A percentile compares a stretch with the other conserved stretches of the same genome.
These are phyloP conservation scores for Reticulitermes speratus DNA, from an alignment of 1,140 invertebrate species.

Conservation along the genomic window DNA sequence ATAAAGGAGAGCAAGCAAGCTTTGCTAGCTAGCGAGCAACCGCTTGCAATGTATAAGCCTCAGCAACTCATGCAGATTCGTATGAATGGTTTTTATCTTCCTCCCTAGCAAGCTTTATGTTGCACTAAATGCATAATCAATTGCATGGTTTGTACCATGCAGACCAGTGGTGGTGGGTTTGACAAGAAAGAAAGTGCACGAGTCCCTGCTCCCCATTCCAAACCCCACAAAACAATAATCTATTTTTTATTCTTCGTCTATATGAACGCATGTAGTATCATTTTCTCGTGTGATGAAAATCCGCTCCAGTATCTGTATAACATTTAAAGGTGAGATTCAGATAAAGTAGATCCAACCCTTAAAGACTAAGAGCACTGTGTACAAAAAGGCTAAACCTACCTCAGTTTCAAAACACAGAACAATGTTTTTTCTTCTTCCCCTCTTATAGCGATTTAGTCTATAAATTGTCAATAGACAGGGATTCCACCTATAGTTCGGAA, in stretches of 20 bases:
- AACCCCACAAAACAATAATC: neutral
- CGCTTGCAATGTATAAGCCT: neutral
- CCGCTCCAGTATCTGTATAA: neutral
- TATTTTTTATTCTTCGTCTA: neutral
- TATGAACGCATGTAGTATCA: neutral
- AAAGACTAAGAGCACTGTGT: neutral
- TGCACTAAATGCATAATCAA: conserved; percentile 16
- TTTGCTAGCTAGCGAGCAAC: neutral
- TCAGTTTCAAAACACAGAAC: neutral
- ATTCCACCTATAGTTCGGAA: neutral
- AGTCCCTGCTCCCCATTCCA: neutral
- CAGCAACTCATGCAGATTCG: neutral
- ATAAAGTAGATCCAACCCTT: neutral
- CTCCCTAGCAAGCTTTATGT: neutral
- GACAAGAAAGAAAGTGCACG: neutral
- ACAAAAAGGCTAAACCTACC: neutral
- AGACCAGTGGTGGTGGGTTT: neutral
- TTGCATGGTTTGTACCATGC: conserved; percentile 9
- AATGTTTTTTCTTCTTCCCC: neutral
- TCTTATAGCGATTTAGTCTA: neutral
- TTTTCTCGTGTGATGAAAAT: conserved; percentile 9
- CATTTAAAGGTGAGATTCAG: neutral
- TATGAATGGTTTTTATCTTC: neutral
- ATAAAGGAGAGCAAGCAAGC: neutral
- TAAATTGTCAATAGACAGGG: neutral